Evolutionary conservation across 1,140 invertebrate genomes (phyloP), one percentile per base, ranked within the genome.

Genomic region (Aphaenogaster rudis): DNA sequence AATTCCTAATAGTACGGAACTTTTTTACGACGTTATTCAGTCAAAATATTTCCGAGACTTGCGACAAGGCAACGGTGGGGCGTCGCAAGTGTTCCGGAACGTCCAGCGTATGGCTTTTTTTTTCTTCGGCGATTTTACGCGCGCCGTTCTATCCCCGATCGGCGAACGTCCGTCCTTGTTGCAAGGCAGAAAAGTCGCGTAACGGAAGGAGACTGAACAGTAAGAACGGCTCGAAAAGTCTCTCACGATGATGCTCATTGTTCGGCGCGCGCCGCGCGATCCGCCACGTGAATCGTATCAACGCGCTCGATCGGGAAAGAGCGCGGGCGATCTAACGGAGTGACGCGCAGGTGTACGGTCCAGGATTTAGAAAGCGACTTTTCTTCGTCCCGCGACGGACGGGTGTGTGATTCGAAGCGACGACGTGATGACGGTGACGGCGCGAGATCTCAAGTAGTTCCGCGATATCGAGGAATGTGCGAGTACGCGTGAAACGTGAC

Each of bases 191-290:
- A 79, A 80, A 90, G 76, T 78, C 88, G 63, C 72, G 57, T 90
- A 91, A 91, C 90, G 81, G 90, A 91, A 86, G 86, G 33, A 90
- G 81, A 67, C 59, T 42, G n/a, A 90, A 91, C 88, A 86, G 85
- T 88, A 87, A 84, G 67, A 91, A 88, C 72, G 54, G 86, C 57
- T 78, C 71, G 86, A 86, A 89, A 87, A 91, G 66, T 88, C 59
- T 91, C 90, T 91, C 90, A 91, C 90, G 89, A 33, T 67, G 48
- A 91, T 87, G 89, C 76, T 89, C 88, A 92, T 92, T 92, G 91
- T 92, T 88, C 71, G 80, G 28, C 84, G 89, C 86, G 48, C 88
- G 52, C 77, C 39, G 57, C 61, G 77, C 85, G 88, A 91, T 92
- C 84, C 80, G 54, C 82, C 50, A 61, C 72, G 63, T 89, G 88